Evolutionary conservation across 2,888 invertebrate species (phyloP).

Genomic region (Agrotis segetum): DNA sequence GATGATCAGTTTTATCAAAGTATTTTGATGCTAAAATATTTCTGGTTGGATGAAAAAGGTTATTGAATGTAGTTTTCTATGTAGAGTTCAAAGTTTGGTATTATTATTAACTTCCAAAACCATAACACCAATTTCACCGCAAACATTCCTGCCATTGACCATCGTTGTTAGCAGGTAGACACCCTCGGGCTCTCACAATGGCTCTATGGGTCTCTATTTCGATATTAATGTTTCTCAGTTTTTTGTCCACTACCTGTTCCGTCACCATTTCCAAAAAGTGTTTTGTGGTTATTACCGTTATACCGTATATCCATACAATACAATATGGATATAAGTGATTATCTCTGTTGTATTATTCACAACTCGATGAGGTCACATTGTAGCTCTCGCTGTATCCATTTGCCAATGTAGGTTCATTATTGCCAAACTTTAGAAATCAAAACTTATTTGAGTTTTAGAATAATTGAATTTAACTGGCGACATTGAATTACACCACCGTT

Average conservation of each 20-base stretch:
- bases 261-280: constrained; percentile 40
- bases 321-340: constrained; percentile 56
- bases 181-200: constrained; percentile 19
- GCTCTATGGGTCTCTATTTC: constrained; percentile 7
- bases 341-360: constrained; percentile 76
- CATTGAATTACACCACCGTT: neutral
- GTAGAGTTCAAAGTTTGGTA: neutral
- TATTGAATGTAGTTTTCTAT: too few relatives aligned
- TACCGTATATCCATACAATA: constrained; percentile 31
- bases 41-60: too few relatives aligned
- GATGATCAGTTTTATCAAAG: neutral
- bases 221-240: constrained; percentile 17
- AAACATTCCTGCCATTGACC: neutral
- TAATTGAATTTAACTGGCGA: neutral
- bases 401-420: constrained; percentile 65
- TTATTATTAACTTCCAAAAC: neutral
- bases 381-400: constrained; percentile 72
- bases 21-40: neutral
- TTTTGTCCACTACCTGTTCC: constrained; percentile 40
- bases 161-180: constrained; percentile 37
- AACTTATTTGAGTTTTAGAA: constrained; percentile 11
- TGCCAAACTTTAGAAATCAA: constrained; percentile 8
- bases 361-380: constrained; percentile 77
- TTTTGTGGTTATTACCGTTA: constrained; percentile 34
- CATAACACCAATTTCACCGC: neutral